Evolutionary conservation across 2,113 vertebrate species (phyloP), one percentile per base, ranked within the genome.

Genomic region (Amblyornis subalaris): DNA sequence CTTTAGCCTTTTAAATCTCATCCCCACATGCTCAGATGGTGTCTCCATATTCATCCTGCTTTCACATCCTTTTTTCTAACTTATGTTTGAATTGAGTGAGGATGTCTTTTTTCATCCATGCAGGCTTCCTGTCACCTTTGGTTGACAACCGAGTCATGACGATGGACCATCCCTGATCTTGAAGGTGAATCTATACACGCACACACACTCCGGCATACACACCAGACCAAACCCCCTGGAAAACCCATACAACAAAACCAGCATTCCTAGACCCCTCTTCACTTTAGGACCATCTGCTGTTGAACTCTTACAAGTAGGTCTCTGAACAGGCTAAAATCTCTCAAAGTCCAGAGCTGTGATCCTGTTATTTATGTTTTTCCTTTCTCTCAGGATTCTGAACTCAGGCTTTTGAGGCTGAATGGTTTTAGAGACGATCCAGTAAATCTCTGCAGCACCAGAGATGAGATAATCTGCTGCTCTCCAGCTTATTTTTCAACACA

Each of bases 221-320:
- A 28, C 14, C 21, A 33, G 15, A 45, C 4, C 14, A 76, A 16
- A 5, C 0, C 6, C 7, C 14, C 3, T 7, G 9, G 7, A 36
- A 81, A 70, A 18, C 2, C 25, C 23, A 38, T 31, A 13, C 2
- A 48, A 64, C 38, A 62, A 61, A 4, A 12, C 4, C 3, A 42
- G 3, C 24, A 42, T 48, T 72, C 25, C 20, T 48, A 28, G 8
- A 22, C 3, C 6, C 13, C 4, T 31, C 17, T 80, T 70, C 50
- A 55, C 28, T 70, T 58, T 9, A 6, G 9, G 26, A 38, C 23
- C 9, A 13, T 19, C 22, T 72, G 13, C 20, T 29, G 0, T 14
- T 42, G 45, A 55, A 26, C 13, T 12, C 23, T 70, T 48, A 62
- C 17, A 66, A 67, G 17, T 10, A 42, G 14, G 12, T 47, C 4